Base-by-base conservation (phyloP, 2,797 vertebrate species). In the Rhinatrema bivittatum region DNA sequence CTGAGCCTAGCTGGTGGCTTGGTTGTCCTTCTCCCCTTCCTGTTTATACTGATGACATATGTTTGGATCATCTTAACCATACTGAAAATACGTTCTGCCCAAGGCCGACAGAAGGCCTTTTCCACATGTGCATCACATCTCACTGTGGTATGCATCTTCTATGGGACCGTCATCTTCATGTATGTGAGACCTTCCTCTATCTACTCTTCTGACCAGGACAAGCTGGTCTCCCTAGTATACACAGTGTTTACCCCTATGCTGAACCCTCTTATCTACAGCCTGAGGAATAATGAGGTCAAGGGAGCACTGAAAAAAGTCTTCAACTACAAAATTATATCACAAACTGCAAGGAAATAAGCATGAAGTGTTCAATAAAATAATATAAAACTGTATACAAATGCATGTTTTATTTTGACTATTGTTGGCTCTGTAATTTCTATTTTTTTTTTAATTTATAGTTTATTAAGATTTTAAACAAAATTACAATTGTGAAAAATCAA, bases 111-210 rank as follows among this genome's bases (percentile, higher is more conserved):
- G 16, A 46, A 46, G 32, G 24, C 43, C 3, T 28, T 46, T 26
- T 46, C 43, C 9, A 46, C 43, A 16, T 46, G 43, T 6, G 30
- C 26, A 10, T 46, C 43, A 15, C 43, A 46, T n/a, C 46, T 46
- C 18, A 28, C 7, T 1, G 43, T 39, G 10, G 43, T 46, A 5
- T 21, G 20, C 8, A 38, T 46, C 33, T 46, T 39, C 28, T 46
- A 46, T 10, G 36, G 35, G 9, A 46, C 43, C 19, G 43, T 43
- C 5, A 46, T 46, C 18, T 46, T 33, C 29, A 39, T 46, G 14
- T 46, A 46, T 18, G 16, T 46, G 12, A 46, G 38, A 29, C 43
- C 43, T 16, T 46, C 25, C 16, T 39, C 43, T 10, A 39, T 26
- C 19, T 46, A 46, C 25, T 32, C 32, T 4, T 46, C 46, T 43